These are phyloP conservation scores for Cyprinodon tularosa DNA, from an alignment of 2,113 vertebrate genomes.

Conservation along the genomic window DNA sequence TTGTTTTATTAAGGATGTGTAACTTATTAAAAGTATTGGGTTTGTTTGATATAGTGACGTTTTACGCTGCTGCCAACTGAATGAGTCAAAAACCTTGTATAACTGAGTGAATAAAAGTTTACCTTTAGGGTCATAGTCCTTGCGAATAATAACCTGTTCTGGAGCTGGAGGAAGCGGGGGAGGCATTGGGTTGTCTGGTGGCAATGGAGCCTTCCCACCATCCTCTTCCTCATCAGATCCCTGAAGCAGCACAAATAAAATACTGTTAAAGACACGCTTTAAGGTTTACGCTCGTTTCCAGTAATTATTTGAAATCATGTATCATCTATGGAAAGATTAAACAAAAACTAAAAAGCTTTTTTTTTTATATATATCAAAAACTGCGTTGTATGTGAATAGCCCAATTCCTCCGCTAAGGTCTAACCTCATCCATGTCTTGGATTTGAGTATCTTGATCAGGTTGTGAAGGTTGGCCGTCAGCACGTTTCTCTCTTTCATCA, in stretches of 20 bases:
- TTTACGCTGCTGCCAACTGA: no score
- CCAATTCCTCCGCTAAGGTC: background rate
- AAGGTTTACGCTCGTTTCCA: background rate
- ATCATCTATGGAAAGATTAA: background rate
- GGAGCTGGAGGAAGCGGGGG: conserved; percentile 96
- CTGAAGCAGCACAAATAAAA: conserved; percentile 67
- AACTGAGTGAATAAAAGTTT: conserved; percentile 9
- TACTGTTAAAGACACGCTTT: background rate
- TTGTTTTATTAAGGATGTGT: no score
- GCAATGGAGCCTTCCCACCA: conserved; percentile 89
- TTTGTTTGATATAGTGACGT: no score
- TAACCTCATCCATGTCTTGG: conserved; percentile 99
- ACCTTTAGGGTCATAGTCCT: conserved; percentile 99
- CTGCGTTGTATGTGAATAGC: background rate
- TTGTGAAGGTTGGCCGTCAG: conserved; percentile 83
- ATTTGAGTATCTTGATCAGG: conserved; percentile 97
- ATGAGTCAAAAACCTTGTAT: background rate
- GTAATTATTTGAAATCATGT: background rate
- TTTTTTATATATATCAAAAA: background rate
- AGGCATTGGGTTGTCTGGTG: conserved; percentile 95
- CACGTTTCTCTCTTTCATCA: conserved; percentile 83
- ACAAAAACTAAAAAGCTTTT: background rate
- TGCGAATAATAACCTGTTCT: conserved; percentile 97
- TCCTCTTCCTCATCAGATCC: conserved; percentile 98
- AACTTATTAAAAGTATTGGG: no score